Base-by-base conservation (phyloP, 2,888 invertebrate genomes). In the Tanytarsus gracilentus region DNA sequence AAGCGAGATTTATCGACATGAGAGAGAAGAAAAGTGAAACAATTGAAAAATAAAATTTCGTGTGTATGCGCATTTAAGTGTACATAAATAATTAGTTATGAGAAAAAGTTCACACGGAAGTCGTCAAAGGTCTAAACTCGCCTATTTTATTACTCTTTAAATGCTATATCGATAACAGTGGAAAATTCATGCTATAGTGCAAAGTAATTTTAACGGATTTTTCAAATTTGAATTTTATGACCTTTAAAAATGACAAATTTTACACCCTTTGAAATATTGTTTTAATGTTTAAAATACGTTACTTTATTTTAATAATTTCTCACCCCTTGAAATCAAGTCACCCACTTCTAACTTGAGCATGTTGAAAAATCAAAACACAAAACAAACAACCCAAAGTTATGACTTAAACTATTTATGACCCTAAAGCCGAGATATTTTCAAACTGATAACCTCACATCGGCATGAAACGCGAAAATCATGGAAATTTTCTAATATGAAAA, bases 341-440 rank as follows among this genome's bases (percentile, higher is more conserved):
- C n/a, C n/a, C n/a, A n/a, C n/a, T n/a, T n/a, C 14, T 9, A 56
- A 26, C 33, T 11, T 33, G n/a, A 33, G 33, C n/a, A 33, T 5
- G 6, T 33, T 11, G 11, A 5, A 4, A n/a, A 11, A 9, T 9
- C n/a, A 44, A 23, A 23, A 16, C 11, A 23, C 25, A 56, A 56
- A 56, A 56, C 55, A 56, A 56, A 56, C 27, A 56, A 27, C 25
- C 16, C 33, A 36, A 52, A 39, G 30, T 55, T 33, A 55, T 30
- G 55, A 55, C 36, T 55, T 39, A 26, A 14, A 55, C 55, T 55
- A 40, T 55, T 55, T 55, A 55, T 55, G 55, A 23, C 40, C 26
- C 25, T 26, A n/a, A 49, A 16, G n/a, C 40, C n/a, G 14, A 16
- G 49, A 49, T 49, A 14, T 4, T 16, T 25, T 49, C 27, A 16